phyloP scores from a whole-genome alignment of 2,797 vertebrate species.

The Urocyon cinereoargenteus region DNA sequence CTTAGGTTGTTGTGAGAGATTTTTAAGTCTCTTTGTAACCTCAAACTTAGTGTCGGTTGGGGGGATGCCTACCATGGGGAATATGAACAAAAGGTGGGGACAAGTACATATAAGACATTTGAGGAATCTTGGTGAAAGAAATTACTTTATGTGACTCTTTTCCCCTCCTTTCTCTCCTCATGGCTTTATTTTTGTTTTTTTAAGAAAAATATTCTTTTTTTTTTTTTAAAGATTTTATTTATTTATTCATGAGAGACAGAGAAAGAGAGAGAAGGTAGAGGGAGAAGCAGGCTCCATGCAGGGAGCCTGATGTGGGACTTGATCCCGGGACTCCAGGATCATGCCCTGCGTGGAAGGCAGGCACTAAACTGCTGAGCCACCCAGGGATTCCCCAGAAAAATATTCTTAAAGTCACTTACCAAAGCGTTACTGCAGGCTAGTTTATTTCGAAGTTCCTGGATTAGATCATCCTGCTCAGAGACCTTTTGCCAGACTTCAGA shows the following conservation, averaged over 20 bases:
- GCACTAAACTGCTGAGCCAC: too few relatives aligned
- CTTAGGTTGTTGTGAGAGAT: neutral
- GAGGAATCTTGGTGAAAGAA: neutral
- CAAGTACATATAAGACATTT: neutral
- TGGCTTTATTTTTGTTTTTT: neutral
- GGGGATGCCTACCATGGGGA: neutral
- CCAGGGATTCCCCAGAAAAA: too few relatives aligned
- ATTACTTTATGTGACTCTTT: neutral
- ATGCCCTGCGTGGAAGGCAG: too few relatives aligned
- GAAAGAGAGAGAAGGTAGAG: too few relatives aligned
- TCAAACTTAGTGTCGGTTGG: neutral
- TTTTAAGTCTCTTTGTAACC: constrained; percentile 53
- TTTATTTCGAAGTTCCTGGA: constrained; percentile 85
- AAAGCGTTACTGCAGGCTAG: constrained; percentile 78
- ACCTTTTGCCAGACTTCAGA: constrained; percentile 83
- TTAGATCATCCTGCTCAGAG: constrained; percentile 85
- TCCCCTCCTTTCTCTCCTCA: neutral
- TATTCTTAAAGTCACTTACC: constrained; percentile 70
- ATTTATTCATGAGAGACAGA: too few relatives aligned
- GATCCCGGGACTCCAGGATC: too few relatives aligned
- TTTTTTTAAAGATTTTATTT: too few relatives aligned
- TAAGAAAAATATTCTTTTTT: neutral
- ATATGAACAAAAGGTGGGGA: neutral
- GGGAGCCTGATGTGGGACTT: too few relatives aligned
- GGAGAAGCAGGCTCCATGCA: too few relatives aligned